Evolutionary conservation across 2,888 invertebrate species (phyloP), one percentile per base, ranked within the genome.

Genomic region (Fabriciana adippe): DNA sequence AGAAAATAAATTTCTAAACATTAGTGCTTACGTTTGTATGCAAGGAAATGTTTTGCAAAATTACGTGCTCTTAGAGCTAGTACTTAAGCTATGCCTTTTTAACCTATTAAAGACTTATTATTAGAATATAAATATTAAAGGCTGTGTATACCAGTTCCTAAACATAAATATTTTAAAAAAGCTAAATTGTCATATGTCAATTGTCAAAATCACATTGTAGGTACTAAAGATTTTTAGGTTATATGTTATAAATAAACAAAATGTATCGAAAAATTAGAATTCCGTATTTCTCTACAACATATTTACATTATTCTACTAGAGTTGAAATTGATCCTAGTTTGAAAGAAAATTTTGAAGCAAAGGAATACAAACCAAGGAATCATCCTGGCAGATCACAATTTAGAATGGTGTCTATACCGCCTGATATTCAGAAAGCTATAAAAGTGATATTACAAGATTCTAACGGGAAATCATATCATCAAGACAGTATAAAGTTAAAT

Each of bases 371-470:
- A 82, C 95, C 96, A 0, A 93, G 94, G 63, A 93, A 94, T 68
- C 97, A 97, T 88, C 96, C 96, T 0, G 97, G 97, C 35, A 93
- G 94, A 57, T 86, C 94, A 1, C 92, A 93, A 72, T 84, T 93
- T 0, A 94, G 88, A 75, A 79, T 90, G 2, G 88, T 94, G 0
- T 72, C 83, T 3, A 78, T 97, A 15, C 97, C 97, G 0, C 84
- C 92, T 1, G 90, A 94, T 68, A 92, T 97, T 68, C 80, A 90
- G 31, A 88, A 93, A 26, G 93, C 95, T 3, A 93, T 96, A 15
- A 79, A 89, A 75, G 85, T 87, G 55, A 86, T 94, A 73, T 79
- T 92, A 73, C 88, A 93, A 77, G 96, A 96, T 81, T 85, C 92
- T 67, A 94, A 94, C 0, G 85, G 94, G 0, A 94, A 94, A 82